Conservation (phyloP, 2,113 vertebrate genomes). For the Zapus hudsonius region DNA sequence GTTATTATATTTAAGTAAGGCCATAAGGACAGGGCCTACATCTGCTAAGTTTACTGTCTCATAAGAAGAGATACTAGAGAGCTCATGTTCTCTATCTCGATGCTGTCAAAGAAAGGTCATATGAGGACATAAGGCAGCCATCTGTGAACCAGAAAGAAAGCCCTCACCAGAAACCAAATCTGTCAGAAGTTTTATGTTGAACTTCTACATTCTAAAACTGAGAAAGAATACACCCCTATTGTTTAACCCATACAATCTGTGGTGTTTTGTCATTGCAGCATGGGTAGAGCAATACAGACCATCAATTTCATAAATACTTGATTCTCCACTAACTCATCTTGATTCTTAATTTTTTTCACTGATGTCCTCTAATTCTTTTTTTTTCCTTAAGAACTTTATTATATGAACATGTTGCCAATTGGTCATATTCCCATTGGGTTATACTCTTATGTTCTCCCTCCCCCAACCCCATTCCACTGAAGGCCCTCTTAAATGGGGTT, state of each 20-base stretch:
- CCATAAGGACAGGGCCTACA: not conserved
- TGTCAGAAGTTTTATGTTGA: not conserved
- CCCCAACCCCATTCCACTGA: too few species aligned
- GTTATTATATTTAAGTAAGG: conserved; percentile 29
- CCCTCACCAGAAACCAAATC: not conserved
- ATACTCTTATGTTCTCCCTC: too few species aligned
- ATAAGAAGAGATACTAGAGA: not conserved
- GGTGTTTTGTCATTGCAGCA: not conserved
- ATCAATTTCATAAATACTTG: not conserved
- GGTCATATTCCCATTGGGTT: too few species aligned
- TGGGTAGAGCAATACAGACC: not conserved
- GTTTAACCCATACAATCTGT: not conserved
- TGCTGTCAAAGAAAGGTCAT: not conserved
- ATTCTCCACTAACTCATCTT: not conserved
- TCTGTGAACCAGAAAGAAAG: not conserved
- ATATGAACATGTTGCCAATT: too few species aligned
- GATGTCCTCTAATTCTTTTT: not conserved
- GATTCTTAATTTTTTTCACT: not conserved
- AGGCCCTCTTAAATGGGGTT: too few species aligned
- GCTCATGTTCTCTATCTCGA: not conserved
- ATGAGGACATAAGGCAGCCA: not conserved
- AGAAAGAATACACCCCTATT: not conserved
- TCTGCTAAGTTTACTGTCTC: not conserved
- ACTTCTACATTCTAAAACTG: not conserved
- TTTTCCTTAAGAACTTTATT: too few species aligned